Conservation (phyloP, 2,113 vertebrate species). For the Puma concolor region DNA sequence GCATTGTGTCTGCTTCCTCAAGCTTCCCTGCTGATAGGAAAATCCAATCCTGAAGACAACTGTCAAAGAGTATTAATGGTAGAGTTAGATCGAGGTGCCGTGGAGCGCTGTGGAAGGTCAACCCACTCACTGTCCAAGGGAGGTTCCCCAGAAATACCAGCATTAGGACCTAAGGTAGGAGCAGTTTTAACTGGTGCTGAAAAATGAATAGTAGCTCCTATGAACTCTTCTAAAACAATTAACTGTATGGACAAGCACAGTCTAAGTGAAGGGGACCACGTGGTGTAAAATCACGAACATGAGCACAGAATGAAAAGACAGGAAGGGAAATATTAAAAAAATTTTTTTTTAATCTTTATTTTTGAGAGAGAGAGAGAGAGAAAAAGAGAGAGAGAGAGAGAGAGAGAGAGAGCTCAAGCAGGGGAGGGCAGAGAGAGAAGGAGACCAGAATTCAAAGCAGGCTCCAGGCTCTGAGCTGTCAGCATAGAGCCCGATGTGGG, state of each 20-base stretch:
- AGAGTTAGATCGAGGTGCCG: fast-evolving
- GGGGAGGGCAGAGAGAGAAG: no score
- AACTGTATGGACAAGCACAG: fast-evolving
- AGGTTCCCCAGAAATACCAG: not conserved
- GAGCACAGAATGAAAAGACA: not conserved
- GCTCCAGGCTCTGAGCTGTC: no score
- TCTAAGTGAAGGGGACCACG: not conserved
- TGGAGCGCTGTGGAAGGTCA: fast-evolving
- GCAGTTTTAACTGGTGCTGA: not conserved
- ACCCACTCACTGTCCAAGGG: not conserved
- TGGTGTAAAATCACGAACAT: not conserved
- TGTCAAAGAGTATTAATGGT: not conserved
- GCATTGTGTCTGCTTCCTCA: not conserved
- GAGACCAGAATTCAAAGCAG: no score
- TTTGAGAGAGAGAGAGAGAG: no score
- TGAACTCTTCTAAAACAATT: not conserved
- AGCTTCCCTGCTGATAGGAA: not conserved
- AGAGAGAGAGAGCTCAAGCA: no score
- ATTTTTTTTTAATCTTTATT: no score
- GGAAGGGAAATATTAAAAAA: not conserved
- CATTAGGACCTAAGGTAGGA: not conserved
- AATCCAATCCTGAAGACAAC: not conserved
- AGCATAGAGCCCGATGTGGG: no score
- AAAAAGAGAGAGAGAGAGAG: no score
- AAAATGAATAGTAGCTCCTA: not conserved